Percentiles rank a stretch among this genome's conserved stretches.
phyloP scores from a whole-genome alignment of 2,888 invertebrate genomes.

The Pycnomerus fuliginosus region DNA sequence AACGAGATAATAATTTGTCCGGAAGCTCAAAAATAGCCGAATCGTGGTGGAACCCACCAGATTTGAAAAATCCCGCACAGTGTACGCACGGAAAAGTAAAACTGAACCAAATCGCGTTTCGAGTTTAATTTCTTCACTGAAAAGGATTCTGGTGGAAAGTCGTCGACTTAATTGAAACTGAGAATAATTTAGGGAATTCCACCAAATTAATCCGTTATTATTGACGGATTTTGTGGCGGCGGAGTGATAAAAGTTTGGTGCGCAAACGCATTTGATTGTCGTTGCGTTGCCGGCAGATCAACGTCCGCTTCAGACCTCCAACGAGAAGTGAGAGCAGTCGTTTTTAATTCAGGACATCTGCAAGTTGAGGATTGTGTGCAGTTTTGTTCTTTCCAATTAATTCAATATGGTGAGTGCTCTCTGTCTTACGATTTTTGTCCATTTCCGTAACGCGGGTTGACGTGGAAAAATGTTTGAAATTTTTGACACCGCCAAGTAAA shows the following conservation, averaged over 20 bases:
- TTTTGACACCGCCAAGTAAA: slow-evolving; percentile 25
- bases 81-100: slow-evolving; percentile 37
- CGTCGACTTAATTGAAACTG: no score
- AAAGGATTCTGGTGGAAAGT: no score
- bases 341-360: slow-evolving; percentile 46
- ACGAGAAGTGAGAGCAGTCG: slow-evolving; percentile 42
- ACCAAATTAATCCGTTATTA: slow-evolving; percentile 9
- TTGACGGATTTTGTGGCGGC: slow-evolving; percentile 14
- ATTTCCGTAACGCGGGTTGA: background rate
- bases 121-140: background rate
- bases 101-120: slow-evolving; percentile 5
- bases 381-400: slow-evolving; percentile 42
- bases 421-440: slow-evolving; percentile 8
- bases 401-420: slow-evolving; percentile 49
- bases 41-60: background rate
- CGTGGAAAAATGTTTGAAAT: slow-evolving; percentile 2
- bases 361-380: slow-evolving; percentile 44
- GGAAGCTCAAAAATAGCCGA: slow-evolving; percentile 3
- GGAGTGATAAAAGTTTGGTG: slow-evolving; percentile 24
- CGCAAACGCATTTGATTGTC: slow-evolving; percentile 45
- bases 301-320: slow-evolving; percentile 50
- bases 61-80: slow-evolving; percentile 38
- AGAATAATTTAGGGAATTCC: no score
- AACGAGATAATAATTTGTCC: slow-evolving; percentile 8
- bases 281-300: slow-evolving; percentile 49